Base-by-base conservation (phyloP, 2,797 vertebrate species). In the Enoplosus armatus region DNA sequence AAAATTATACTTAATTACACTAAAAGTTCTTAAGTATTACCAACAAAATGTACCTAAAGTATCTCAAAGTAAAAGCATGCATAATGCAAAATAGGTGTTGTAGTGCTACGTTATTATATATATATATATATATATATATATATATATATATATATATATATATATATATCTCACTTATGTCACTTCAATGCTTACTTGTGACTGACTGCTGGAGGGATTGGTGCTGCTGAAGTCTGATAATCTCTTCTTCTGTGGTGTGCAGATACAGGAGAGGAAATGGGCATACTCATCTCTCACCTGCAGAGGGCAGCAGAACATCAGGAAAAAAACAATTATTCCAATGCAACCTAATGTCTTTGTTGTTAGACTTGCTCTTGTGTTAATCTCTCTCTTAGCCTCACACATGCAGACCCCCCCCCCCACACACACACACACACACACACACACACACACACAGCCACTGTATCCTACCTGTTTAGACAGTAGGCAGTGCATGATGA, bases 211-310 rank as follows among this genome's bases (percentile, higher is more conserved):
- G 79, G 93, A 95, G 12, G 93, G 94, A 59, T 93, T 93, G 48
- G 93, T 94, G 26, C 79, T 94, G 88, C 92, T 94, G 27, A 95
- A 92, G 71, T 96, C 96, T 0, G 96, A 95, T 85, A 96, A 96
- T 85, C 87, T 96, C 82, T 92, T 93, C 86, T 94, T 90, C 82
- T 92, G 86, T 24, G 86, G 37, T 0, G 72, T 86, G 63, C 92
- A 85, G 60, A 94, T 66, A 2, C 85, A 84, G 60, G 90, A 90
- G 24, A 95, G 80, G 85, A 96, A 92, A 66, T 87, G 92, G 48
- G 72, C 72, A 20, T 98, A 98, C 63, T 97, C 96, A 0, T 96
- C 96, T 80, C 96, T 94, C n/a, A 98, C 96, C 97, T 98, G 92
- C 43, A 83, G 86, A 79, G 86, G 86, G 89, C 72, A 84, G 75